Conservation (phyloP, 2,113 vertebrate species). For the Pedionomus torquatus region DNA sequence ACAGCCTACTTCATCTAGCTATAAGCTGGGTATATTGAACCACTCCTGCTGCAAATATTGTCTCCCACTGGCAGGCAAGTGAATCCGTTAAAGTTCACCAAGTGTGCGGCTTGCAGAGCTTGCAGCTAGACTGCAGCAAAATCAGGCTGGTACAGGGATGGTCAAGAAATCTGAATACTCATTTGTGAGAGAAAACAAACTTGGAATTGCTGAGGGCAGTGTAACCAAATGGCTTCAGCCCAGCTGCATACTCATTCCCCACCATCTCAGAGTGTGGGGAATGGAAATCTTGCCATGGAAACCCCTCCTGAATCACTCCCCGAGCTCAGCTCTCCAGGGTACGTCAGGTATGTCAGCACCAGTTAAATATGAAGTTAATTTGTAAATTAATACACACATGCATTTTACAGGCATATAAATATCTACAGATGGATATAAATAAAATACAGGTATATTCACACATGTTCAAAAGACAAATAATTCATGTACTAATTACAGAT, state of each 20-base stretch:
- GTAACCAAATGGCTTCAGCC: background rate
- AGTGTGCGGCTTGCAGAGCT: background rate
- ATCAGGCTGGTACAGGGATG: background rate
- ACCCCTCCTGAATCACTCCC: background rate
- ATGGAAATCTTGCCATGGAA: background rate
- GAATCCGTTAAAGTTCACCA: background rate
- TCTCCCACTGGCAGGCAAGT: background rate
- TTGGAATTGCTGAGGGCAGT: background rate
- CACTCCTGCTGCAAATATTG: background rate
- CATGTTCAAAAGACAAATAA: background rate
- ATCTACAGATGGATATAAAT: background rate
- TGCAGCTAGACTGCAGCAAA: background rate
- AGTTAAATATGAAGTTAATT: background rate
- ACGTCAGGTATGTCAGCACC: background rate
- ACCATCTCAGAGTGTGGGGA: rapidly evolving
- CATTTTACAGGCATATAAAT: background rate
- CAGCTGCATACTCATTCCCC: background rate
- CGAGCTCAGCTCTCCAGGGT: background rate
- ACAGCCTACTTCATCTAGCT: background rate
- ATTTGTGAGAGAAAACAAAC: background rate
- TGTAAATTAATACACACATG: background rate
- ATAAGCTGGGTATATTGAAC: background rate
- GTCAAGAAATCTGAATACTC: background rate
- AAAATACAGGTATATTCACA: background rate
- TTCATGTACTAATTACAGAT: background rate